Base-by-base conservation (phyloP, 2,113 vertebrate genomes). In the Acanthisitta chloris region DNA sequence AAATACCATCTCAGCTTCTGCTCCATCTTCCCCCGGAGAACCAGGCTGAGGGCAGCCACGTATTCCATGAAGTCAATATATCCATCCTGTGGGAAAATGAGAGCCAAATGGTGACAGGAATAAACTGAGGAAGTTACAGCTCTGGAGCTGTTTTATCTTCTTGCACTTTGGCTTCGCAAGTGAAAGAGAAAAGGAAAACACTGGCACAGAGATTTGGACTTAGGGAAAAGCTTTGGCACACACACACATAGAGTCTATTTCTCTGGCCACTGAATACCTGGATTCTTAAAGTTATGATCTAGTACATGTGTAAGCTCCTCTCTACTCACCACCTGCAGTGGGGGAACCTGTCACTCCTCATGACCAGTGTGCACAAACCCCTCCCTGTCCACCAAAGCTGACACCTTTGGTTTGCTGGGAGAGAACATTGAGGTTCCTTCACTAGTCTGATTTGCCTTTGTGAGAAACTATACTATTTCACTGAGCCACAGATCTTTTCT, bases 1-100 rank as follows among this genome's bases (percentile, higher is more conserved):
- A 99, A 99, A 81, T 99, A 99, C 99, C 99, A 99, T 57, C 99
- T 98, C 70, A 99, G 84, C 62, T 99, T 99, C 97, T 99, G 99
- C 97, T 99, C 99, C 98, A 99, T 99, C 97, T 99, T 99, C 23
- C 99, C 99, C 25, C 99, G 96, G 95, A 99, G 98, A 76, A 99
- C 98, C 0, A 99, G 98, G 92, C 99, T 99, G 78, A 99, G 98
- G 14, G 99, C 99, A 4, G 99, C 99, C 86, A 99, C 99, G 0
- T 99, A 99, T 94, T 99, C 99, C 98, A 99, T 98, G 97, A 99
- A 99, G 97, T 99, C 99, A 29, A 99, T 99, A 84, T 99, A 99
- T 24, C 99, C 99, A 55, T 99, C 99, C 99, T 99, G 94, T 19
- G 57, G 25, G 36, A 29, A 72, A 91, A 62, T 3, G 1, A 57